Evolutionary conservation across 2,113 vertebrate genomes (phyloP).

Genomic region (Xenus cinereus): DNA sequence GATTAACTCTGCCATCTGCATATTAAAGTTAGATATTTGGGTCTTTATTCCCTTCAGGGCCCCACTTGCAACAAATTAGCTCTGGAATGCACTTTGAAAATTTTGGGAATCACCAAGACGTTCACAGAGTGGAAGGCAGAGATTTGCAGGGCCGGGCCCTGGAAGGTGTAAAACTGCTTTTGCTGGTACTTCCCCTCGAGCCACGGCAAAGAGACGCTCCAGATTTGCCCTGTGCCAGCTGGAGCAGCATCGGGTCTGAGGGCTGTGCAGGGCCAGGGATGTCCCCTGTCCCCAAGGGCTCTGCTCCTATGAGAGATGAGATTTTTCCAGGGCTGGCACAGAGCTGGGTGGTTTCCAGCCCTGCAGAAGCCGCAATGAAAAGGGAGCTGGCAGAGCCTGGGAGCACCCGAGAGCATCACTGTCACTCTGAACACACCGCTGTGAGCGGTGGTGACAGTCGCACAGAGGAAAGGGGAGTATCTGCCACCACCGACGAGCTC

Average conservation of each 20-base stretch:
- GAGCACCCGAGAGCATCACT: rapidly evolving
- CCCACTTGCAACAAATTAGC: background rate
- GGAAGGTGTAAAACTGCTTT: background rate
- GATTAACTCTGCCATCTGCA: background rate
- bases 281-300: background rate
- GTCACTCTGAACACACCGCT: rapidly evolving
- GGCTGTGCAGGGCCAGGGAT: background rate
- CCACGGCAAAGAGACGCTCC: background rate
- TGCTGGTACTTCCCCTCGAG: background rate
- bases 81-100: background rate
- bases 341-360: background rate
- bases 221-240: background rate
- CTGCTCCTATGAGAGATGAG: rapidly evolving
- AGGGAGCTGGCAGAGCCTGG: background rate
- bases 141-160: background rate
- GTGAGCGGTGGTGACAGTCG: background rate
- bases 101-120: background rate
- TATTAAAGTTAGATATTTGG: background rate
- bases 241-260: background rate
- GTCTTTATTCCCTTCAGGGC: background rate
- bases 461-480: background rate
- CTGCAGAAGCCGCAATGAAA: background rate
- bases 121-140: background rate
- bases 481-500: background rate
- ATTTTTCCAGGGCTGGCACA: background rate